Conservation (phyloP, 2,888 invertebrate species). For the Stenurella melanura region DNA sequence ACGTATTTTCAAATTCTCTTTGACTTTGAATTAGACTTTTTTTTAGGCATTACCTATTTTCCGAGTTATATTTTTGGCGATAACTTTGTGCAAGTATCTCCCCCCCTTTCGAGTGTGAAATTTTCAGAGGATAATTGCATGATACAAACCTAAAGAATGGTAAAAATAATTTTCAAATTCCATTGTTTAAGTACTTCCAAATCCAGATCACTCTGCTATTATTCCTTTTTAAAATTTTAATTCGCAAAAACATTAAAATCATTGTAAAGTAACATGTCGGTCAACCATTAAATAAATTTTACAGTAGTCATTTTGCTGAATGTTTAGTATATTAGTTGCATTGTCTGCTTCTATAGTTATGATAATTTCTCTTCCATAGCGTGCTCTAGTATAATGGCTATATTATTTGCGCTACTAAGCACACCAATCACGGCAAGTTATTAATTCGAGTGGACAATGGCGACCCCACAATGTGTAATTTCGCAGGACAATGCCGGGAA, state of each 20-base stretch:
- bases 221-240: neutral
- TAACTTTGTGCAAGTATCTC: too few relatives aligned
- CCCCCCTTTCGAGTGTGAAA: too few relatives aligned
- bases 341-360: constrained; percentile 25
- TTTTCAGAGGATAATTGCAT: too few relatives aligned
- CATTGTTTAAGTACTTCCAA: too few relatives aligned
- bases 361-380: constrained; percentile 29
- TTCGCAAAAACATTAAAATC: neutral
- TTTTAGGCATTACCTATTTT: too few relatives aligned
- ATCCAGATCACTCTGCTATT: too few relatives aligned
- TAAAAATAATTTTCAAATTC: too few relatives aligned
- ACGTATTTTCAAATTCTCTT: too few relatives aligned
- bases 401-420: constrained; percentile 38
- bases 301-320: constrained; percentile 9
- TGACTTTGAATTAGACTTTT: too few relatives aligned
- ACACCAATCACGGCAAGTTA: constrained; percentile 38
- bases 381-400: constrained; percentile 40
- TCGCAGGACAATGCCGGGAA: constrained; percentile 33
- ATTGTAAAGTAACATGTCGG: neutral
- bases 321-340: constrained; percentile 12
- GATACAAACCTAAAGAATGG: too few relatives aligned
- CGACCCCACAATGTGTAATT: constrained; percentile 30
- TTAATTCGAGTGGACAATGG: constrained; percentile 32
- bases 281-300: too few relatives aligned
- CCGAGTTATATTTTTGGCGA: too few relatives aligned